Evolutionary conservation across 2,888 invertebrate species (phyloP).

Genomic region (Tenthredo distinguenda): DNA sequence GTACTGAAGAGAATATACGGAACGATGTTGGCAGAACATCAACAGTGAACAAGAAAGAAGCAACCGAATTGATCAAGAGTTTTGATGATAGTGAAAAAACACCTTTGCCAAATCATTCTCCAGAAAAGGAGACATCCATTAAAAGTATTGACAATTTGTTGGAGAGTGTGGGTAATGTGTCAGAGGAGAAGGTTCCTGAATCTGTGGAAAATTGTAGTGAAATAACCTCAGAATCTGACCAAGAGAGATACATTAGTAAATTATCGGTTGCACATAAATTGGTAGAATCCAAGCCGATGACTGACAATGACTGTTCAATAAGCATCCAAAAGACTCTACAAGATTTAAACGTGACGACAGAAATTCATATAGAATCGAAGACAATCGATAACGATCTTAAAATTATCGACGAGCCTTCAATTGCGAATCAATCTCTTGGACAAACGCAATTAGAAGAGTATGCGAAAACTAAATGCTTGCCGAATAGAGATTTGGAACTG

Average conservation of each 20-base stretch:
- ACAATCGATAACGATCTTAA: background rate
- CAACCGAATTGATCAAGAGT: background rate
- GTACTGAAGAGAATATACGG: background rate
- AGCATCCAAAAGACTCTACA: slow-evolving; percentile 9
- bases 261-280: background rate
- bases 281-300: background rate
- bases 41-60: background rate
- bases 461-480: background rate
- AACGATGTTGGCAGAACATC: background rate
- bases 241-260: background rate
- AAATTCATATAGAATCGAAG: background rate
- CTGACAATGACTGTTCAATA: background rate
- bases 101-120: background rate
- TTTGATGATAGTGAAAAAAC: background rate
- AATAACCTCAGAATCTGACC: background rate
- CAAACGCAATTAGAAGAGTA: background rate
- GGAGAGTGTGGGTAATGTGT: background rate
- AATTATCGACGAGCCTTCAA: background rate
- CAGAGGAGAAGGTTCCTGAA: background rate
- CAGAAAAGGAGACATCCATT: background rate
- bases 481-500: background rate
- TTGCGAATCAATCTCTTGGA: background rate
- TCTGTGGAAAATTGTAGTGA: background rate
- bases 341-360: background rate
- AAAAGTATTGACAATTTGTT: background rate